These are phyloP conservation scores for Drosophila azteca DNA, from an alignment of 1,140 invertebrate genomes.

Conservation along the genomic window DNA sequence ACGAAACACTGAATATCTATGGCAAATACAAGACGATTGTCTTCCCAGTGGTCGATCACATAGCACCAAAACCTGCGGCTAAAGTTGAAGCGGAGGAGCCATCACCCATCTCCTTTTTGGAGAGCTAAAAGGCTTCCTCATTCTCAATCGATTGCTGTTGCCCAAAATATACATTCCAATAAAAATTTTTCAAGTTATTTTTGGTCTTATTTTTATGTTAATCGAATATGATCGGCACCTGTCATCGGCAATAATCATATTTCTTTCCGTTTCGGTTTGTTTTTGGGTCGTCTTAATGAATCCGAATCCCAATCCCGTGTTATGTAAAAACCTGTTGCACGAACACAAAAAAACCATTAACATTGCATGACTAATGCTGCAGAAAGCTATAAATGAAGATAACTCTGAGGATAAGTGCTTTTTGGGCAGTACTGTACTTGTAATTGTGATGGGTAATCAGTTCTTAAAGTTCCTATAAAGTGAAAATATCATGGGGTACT, in stretches of 20 bases:
- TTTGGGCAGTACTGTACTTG: no score
- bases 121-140: constrained; percentile 39
- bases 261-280: constrained; percentile 27
- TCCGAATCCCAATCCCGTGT: constrained; percentile 36
- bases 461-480: no score
- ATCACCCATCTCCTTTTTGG: constrained; percentile 41
- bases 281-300: constrained; percentile 41
- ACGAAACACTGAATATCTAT: constrained; percentile 54
- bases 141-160: constrained; percentile 16
- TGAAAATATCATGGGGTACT: no score
- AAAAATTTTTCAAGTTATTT: constrained; percentile 59
- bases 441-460: no score
- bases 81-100: not conserved
- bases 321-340: constrained; percentile 51
- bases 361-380: constrained; percentile 48
- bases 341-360: constrained; percentile 25
- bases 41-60: constrained; percentile 55
- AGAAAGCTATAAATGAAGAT: not conserved
- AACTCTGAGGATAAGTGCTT: not conserved
- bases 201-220: constrained; percentile 56
- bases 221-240: constrained; percentile 72
- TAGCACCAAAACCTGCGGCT: not conserved
- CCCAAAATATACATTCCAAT: constrained; percentile 47
- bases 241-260: constrained; percentile 66
- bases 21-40: constrained; percentile 45